Evolutionary conservation across 1,140 invertebrate species (phyloP).

Genomic region (Cryptotermes secundus): DNA sequence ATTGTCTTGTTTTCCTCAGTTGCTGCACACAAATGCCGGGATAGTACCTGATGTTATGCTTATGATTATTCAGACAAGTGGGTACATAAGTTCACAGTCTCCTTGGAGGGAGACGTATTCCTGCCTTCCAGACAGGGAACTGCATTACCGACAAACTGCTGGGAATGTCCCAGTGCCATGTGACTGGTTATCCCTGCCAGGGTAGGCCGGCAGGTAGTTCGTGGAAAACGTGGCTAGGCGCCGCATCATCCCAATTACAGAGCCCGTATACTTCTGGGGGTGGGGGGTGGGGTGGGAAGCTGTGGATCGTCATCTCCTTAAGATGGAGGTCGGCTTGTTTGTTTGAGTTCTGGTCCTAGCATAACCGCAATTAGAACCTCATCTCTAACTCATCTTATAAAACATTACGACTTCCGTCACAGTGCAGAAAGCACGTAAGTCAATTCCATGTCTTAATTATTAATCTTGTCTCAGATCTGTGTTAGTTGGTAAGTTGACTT

Average conservation of each 20-base stretch:
- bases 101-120: too few species aligned
- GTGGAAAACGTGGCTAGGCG: not conserved
- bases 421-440: not conserved
- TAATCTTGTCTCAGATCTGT: too few species aligned
- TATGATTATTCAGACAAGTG: too few species aligned
- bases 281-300: not conserved
- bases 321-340: constrained; percentile 14
- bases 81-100: too few species aligned
- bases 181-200: not conserved
- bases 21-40: too few species aligned
- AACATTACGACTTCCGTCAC: not conserved
- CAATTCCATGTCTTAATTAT: too few species aligned
- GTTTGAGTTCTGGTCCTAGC: not conserved
- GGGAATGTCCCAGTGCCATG: not conserved
- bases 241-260: not conserved
- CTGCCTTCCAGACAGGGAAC: too few species aligned
- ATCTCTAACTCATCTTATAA: not conserved
- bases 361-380: not conserved
- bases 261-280: not conserved
- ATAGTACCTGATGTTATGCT: too few species aligned
- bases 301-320: not conserved
- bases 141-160: too few species aligned
- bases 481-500: too few species aligned
- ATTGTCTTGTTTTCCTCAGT: too few species aligned
- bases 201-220: not conserved